Evolutionary conservation across 1,140 invertebrate genomes (phyloP).

Genomic region (Drosophila lowei): DNA sequence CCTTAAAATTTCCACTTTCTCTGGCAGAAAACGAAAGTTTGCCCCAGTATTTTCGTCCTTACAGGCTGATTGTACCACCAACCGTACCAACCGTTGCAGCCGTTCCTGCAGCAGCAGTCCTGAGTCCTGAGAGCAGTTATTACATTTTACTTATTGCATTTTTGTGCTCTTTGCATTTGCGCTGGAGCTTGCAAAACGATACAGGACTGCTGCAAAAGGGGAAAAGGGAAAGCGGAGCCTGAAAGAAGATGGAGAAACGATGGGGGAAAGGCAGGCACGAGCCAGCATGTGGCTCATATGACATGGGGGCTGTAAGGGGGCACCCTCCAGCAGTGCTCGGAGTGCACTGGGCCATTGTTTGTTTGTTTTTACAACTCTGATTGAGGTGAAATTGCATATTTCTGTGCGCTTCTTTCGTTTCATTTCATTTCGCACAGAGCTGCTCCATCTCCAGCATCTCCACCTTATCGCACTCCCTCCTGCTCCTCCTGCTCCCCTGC

Average conservation of each 20-base stretch:
- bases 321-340: conserved; percentile 16
- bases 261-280: conserved; percentile 27
- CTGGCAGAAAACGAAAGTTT: conserved; percentile 16
- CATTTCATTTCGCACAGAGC: conserved; percentile 52
- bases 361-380: conserved; percentile 80
- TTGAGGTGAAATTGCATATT: conserved; percentile 81
- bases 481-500: neutral
- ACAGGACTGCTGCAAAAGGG: conserved; percentile 11
- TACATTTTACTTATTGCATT: conserved; percentile 77
- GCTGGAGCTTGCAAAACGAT: conserved; percentile 59
- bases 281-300: conserved; percentile 61
- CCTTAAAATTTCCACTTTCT: no score
- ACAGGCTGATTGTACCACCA: conserved; percentile 30
- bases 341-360: conserved; percentile 64
- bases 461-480: neutral
- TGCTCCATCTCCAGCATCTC: conserved; percentile 7
- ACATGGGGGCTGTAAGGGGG: conserved; percentile 7
- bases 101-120: no score
- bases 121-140: conserved; percentile 46
- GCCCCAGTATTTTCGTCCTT: neutral
- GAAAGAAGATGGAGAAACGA: conserved; percentile 1
- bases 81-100: conserved; percentile 20
- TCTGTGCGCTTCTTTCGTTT: conserved; percentile 75
- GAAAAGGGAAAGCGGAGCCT: no score
- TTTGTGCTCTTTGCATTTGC: conserved; percentile 49